Percentiles rank a stretch among this genome's conserved stretches.
phyloP scores from a whole-genome alignment of 2,797 vertebrate species.

The Myotis pilosus region DNA sequence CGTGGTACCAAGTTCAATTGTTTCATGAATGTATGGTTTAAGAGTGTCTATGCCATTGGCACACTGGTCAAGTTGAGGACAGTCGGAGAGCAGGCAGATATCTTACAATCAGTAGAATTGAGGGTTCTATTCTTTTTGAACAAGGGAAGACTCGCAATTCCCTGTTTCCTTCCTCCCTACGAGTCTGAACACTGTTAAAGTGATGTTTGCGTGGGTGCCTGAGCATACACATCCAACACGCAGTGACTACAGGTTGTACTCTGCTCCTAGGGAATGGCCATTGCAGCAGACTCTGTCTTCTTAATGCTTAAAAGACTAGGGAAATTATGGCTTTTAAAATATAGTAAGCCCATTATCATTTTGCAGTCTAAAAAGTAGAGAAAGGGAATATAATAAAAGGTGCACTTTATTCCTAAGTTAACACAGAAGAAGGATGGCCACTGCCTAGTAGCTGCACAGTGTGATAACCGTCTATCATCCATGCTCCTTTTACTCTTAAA shows the following conservation, averaged over 20 bases:
- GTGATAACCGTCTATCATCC: fast-evolving
- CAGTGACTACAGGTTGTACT: neutral
- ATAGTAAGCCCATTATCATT: neutral
- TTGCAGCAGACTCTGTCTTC: neutral
- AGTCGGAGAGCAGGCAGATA: neutral
- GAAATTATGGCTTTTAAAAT: neutral
- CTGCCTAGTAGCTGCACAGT: neutral
- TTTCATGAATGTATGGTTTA: neutral
- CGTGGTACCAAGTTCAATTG: neutral
- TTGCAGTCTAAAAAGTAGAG: neutral
- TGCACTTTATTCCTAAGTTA: neutral
- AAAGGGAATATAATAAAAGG: neutral
- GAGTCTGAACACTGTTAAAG: neutral
- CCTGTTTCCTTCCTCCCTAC: neutral
- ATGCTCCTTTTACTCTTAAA: neutral
- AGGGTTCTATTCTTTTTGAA: neutral
- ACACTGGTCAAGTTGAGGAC: neutral
- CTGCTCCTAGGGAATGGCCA: neutral
- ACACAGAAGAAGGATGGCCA: neutral
- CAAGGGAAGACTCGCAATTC: neutral
- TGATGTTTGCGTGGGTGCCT: neutral
- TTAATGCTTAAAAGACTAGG: neutral
- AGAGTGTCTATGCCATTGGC: neutral
- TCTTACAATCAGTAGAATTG: neutral
- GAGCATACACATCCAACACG: neutral